phyloP scores from a whole-genome alignment of 2,888 invertebrate genomes.

The Perithous albicinctus region DNA sequence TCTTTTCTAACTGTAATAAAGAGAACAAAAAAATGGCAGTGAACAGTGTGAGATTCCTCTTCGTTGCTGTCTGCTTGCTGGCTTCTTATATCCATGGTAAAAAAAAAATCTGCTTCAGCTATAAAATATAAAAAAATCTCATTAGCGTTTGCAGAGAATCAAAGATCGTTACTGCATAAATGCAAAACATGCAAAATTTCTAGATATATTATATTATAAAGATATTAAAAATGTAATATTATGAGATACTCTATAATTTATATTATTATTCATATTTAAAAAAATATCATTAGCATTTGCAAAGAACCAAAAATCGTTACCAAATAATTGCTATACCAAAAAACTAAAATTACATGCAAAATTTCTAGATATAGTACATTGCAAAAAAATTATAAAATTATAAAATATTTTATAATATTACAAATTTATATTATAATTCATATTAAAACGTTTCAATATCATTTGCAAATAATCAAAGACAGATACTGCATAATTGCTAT shows the following conservation, averaged over 20 bases:
- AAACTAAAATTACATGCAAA: too few relatives aligned
- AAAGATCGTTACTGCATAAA: neutral
- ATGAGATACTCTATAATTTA: too few relatives aligned
- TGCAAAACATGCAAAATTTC: constrained; percentile 17
- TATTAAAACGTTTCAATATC: neutral
- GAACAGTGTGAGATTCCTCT: constrained; percentile 60
- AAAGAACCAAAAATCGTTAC: too few relatives aligned
- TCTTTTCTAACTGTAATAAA: neutral
- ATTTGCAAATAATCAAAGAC: neutral
- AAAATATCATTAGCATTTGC: too few relatives aligned
- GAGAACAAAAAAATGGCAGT: constrained; percentile 63
- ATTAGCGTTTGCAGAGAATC: neutral
- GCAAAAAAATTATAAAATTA: too few relatives aligned
- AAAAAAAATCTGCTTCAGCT: too few relatives aligned
- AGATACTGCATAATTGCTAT: constrained; percentile 4
- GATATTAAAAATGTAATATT: too few relatives aligned
- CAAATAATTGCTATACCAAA: too few relatives aligned
- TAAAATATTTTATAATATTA: too few relatives aligned
- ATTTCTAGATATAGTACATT: too few relatives aligned
- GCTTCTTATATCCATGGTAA: constrained; percentile 65
- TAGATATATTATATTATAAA: constrained; percentile 26
- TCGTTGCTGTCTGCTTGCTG: constrained; percentile 59
- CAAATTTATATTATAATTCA: too few relatives aligned
- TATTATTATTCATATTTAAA: too few relatives aligned
- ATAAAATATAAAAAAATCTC: neutral